Evolutionary conservation across 2,888 invertebrate genomes (phyloP), one percentile per base, ranked within the genome.

Genomic region (Pantelozetes paolii): DNA sequence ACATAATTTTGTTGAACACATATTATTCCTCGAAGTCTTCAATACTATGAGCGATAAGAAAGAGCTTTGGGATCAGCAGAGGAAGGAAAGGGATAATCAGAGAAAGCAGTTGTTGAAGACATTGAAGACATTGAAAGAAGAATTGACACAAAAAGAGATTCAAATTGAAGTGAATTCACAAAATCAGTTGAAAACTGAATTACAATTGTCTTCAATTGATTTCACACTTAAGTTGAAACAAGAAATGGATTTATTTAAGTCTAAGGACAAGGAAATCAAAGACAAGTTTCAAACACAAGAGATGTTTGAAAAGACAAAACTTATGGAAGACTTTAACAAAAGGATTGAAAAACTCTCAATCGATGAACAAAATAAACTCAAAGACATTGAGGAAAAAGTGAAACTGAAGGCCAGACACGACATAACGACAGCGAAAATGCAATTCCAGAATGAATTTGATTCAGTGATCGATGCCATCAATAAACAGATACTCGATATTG

Each of bases 201-300:
- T 23, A 28, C 28, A 57, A 15, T 23, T 30, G 28, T 26, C 57
- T 28, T 3, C 9, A 57, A 8, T 18, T 1, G 57, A 57, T 23
- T 57, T 57, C 28, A 5, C 20, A 11, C 26, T 13, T 23, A 57
- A 28, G 28, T 8, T 57, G 3, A 26, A 2, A 57, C 57, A 57
- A 28, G 57, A 57, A 30, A 28, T 57, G 13, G 57, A 57, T 57
- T 57, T 57, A 15, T 57, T 57, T 28, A 57, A 28, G 28, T 26
- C 3, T 13, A 57, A 57, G 11, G 28, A 57, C 11, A 57, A 13
- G 23, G 28, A 57, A 28, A 57, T 28, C 15, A 23, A 57, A 57
- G 30, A 57, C 11, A 57, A 57, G 15, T 13, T 57, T 11, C n/a
- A 28, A 28, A 28, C 26, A 13, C 57, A 57, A 57, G 57, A 57